phyloP scores from a whole-genome alignment of 2,113 vertebrate genomes.

The Leptosomus discolor region DNA sequence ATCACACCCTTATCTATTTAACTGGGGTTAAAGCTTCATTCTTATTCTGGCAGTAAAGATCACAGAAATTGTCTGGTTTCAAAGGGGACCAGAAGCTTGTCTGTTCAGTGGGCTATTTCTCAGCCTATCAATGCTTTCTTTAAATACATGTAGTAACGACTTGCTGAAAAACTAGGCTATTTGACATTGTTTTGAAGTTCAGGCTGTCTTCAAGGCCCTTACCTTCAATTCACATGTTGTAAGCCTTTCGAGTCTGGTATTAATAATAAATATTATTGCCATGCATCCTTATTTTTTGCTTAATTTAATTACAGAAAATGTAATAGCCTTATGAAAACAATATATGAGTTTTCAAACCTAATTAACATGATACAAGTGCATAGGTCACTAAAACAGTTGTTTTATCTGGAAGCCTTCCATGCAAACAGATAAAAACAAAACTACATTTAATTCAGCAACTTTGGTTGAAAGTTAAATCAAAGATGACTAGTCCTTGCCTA shows the following conservation, averaged over 20 bases:
- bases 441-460: slow-evolving; percentile 72
- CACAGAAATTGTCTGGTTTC: not conserved
- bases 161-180: slow-evolving; percentile 53
- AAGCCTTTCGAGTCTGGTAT: slow-evolving; percentile 79
- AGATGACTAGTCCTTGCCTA: slow-evolving; percentile 75
- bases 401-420: slow-evolving; percentile 83
- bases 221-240: slow-evolving; percentile 68
- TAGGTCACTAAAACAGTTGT: slow-evolving; percentile 79
- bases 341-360: slow-evolving; percentile 84
- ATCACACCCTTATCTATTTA: not conserved
- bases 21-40: not conserved
- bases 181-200: slow-evolving; percentile 63
- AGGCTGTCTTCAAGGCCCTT: slow-evolving; percentile 67
- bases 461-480: slow-evolving; percentile 64
- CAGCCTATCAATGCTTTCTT: slow-evolving; percentile 28
- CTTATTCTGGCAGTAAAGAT: not conserved
- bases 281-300: slow-evolving; percentile 80
- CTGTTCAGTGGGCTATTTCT: slow-evolving; percentile 15
- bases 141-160: not conserved
- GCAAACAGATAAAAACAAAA: slow-evolving; percentile 82
- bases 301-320: slow-evolving; percentile 86
- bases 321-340: slow-evolving; percentile 87
- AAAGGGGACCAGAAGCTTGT: not conserved
- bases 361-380: slow-evolving; percentile 82
- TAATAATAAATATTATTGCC: slow-evolving; percentile 86